A percentile compares a stretch with the other conserved stretches of the same genome.
Evolutionary conservation across 1,140 invertebrate genomes (phyloP).

Genomic region (Drosophila malerkotliana): DNA sequence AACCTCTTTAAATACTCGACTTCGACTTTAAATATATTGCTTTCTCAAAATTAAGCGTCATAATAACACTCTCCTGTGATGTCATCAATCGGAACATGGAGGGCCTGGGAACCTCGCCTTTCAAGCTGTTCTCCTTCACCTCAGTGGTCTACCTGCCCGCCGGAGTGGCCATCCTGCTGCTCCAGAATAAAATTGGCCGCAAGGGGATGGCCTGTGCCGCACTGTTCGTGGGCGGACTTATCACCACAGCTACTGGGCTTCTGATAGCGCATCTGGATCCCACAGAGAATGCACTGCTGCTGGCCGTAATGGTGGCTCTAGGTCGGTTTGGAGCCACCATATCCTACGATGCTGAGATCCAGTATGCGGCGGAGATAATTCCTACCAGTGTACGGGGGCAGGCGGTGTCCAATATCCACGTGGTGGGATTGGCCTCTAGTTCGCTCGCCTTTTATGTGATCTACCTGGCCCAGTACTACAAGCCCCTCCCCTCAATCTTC

Average conservation of each 20-base stretch:
- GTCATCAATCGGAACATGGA: constrained; percentile 86
- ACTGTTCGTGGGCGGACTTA: constrained; percentile 85
- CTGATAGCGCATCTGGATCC: constrained; percentile 58
- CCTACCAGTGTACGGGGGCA: constrained; percentile 87
- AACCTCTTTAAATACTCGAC: neutral
- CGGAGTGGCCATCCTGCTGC: constrained; percentile 85
- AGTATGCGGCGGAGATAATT: constrained; percentile 88
- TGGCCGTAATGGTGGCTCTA: constrained; percentile 82
- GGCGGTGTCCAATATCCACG: constrained; percentile 85
- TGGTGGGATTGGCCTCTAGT: constrained; percentile 84
- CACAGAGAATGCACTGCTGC: constrained; percentile 53
- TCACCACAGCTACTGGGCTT: constrained; percentile 78
- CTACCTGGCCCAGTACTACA: constrained; percentile 84
- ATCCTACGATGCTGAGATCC: constrained; percentile 87
- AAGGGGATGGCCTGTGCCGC: constrained; percentile 86
- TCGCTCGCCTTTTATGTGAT: constrained; percentile 75
- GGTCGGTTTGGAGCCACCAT: constrained; percentile 87
- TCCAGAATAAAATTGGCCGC: constrained; percentile 86
- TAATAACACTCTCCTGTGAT: constrained; percentile 87
- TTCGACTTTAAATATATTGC: neutral
- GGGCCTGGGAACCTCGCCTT: constrained; percentile 85
- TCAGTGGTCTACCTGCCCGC: constrained; percentile 86
- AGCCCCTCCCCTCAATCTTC: constrained; percentile 85
- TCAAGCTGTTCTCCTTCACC: constrained; percentile 85
- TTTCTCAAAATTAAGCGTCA: constrained; percentile 81